Evolutionary conservation across 2,888 invertebrate genomes (phyloP).

Genomic region (Drosophila formosana): DNA sequence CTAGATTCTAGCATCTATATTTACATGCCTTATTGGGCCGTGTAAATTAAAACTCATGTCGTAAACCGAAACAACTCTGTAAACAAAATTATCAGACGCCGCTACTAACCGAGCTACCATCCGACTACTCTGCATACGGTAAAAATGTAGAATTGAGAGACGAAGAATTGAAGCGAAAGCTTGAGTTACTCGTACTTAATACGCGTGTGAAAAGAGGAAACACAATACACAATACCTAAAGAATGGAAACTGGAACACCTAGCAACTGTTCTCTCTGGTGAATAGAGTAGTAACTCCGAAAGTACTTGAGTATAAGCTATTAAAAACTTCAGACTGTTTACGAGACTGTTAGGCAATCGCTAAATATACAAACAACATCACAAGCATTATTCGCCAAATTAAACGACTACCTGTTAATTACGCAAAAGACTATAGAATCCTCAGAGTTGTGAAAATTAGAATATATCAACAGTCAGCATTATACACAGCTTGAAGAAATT

Average conservation of each 20-base stretch:
- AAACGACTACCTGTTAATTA: conserved; percentile 9
- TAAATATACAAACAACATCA: background rate
- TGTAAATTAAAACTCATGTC: conserved; percentile 34
- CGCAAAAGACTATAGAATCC: background rate
- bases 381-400: conserved; percentile 8
- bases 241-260: conserved; percentile 31
- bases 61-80: conserved; percentile 41
- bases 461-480: no score
- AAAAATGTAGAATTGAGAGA: conserved; percentile 4
- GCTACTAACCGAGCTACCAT: conserved; percentile 40
- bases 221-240: conserved; percentile 23
- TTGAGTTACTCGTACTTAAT: conserved; percentile 25
- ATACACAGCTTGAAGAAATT: no score
- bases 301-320: conserved; percentile 1
- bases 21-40: conserved; percentile 15
- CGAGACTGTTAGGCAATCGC: background rate
- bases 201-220: conserved; percentile 51
- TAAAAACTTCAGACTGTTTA: background rate
- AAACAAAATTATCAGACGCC: conserved; percentile 43
- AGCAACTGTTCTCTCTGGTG: conserved; percentile 11
- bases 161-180: conserved; percentile 21
- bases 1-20: background rate
- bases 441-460: conserved; percentile 1
- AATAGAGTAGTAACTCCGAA: conserved; percentile 10
- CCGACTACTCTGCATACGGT: background rate